Base-by-base conservation (phyloP, 2,888 invertebrate species). In the Dryobota labecula region DNA sequence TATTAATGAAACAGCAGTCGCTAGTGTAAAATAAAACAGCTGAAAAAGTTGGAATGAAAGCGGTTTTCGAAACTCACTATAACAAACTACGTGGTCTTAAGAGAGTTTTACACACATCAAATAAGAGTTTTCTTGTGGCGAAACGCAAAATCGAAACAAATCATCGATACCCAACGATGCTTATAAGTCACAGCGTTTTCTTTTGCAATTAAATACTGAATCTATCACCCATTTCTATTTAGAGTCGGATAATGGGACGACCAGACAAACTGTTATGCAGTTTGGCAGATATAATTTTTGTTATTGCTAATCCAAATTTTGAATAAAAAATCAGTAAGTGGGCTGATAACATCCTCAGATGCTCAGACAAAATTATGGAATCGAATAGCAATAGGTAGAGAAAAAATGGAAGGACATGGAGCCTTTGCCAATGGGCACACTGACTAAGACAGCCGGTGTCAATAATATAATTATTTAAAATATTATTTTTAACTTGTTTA, bases 211-310 rank as follows among this genome's bases (percentile, higher is more conserved):
- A 73, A 72, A 72, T 60, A 70, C 43, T 43, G 51, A 69, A 71
- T 74, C 69, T 75, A 71, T 77, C 69, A 82, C 41, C 30, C 33
- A 64, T 57, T 63, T 76, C 58, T 73, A 77, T 73, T 82, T 71
- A 54, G 38, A 72, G 49, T 33, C 47, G n/a, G 57, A 62, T 73
- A 80, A 77, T 74, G 70, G 58, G 69, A 62, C 62, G n/a, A n/a
- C n/a, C n/a, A n/a, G n/a, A n/a, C n/a, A n/a, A n/a, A n/a, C n/a
- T n/a, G n/a, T n/a, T n/a, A n/a, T n/a, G n/a, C n/a, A n/a, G n/a
- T n/a, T n/a, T n/a, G n/a, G n/a, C n/a, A n/a, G n/a, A n/a, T n/a
- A n/a, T n/a, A n/a, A n/a, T n/a, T n/a, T n/a, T n/a, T n/a, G n/a
- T n/a, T n/a, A n/a, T n/a, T n/a, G n/a, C n/a, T n/a, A n/a, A n/a